Percentiles rank a stretch among this genome's conserved stretches.
Evolutionary conservation across 2,113 vertebrate genomes (phyloP).

Genomic region (Eulemur macaco): DNA sequence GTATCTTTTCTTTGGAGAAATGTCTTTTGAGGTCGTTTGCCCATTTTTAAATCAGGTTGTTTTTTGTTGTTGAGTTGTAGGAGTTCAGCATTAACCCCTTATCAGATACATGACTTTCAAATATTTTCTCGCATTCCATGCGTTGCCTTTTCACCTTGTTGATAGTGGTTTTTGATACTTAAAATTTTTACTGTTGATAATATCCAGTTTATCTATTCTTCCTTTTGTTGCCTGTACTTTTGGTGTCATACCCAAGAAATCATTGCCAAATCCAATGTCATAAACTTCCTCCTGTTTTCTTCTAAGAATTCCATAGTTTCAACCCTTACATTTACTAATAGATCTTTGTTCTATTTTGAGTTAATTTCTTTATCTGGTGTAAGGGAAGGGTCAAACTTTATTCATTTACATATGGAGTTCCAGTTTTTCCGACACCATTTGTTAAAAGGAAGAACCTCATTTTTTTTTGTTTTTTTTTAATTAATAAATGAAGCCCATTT

Average conservation of each 20-base stretch:
- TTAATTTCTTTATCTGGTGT: not conserved
- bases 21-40: not conserved
- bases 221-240: not conserved
- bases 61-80: not conserved
- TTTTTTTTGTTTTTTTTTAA: conserved; percentile 48
- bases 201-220: not conserved
- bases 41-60: not conserved
- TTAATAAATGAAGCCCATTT: conserved; percentile 92
- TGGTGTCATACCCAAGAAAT: not conserved
- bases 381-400: not conserved
- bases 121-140: not conserved
- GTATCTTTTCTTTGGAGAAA: not conserved
- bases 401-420: not conserved
- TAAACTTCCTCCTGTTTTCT: not conserved
- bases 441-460: not conserved
- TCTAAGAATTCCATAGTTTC: not conserved
- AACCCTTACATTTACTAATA: not conserved
- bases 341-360: not conserved
- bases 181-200: not conserved
- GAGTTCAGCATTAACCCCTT: not conserved
- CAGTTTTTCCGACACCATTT: not conserved
- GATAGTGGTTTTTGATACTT: not conserved
- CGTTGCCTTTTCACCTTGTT: not conserved
- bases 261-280: not conserved
- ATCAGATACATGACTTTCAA: not conserved